Base-by-base conservation (phyloP, 2,888 invertebrate genomes). In the Ariolimax columbianus region DNA sequence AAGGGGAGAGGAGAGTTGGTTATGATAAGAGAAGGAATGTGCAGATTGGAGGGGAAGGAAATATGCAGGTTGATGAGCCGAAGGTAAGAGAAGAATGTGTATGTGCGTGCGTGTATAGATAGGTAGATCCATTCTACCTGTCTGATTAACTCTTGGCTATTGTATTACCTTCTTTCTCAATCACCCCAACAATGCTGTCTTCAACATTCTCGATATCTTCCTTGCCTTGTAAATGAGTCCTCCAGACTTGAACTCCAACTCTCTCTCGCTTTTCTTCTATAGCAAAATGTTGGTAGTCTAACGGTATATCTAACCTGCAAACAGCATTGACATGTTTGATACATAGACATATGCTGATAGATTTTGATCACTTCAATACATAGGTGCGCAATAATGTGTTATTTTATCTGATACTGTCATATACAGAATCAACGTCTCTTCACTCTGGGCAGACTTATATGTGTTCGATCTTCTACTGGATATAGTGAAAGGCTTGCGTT, bases 201-300 rank as follows among this genome's bases (percentile, higher is more conserved):
- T 70, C 80, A 43, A 73, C 84, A 23, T 79, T 43, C 26, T 77
- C 51, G 1, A 36, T 43, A 7, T 30, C n/a, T 0, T 73, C 73
- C 26, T 81, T 33, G 40, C 72, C 75, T 23, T 77, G 47, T 30
- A 72, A 80, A 33, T 63, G 63, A 30, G 26, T 82, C 55, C 83
- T 75, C 79, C 82, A 73, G 26, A 55, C 72, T 75, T 68, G 81
- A 19, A 36, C 77, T n/a, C 85, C 81, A n/a, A 47, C 85, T 51
- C 72, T 77, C 81, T 85, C 85, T 17, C 85, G 63, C 19, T 63
- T 36, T 38, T 81, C 81, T 30, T 81, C 81, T 30, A 75, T 47
- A 36, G 75, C 81, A 7, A 73, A 70, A 36, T 80, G 84, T 4
- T 83, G 83, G 55, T 77, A 83, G 51, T 77, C 66, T 33, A 83